Evolutionary conservation across 2,113 vertebrate species (phyloP), one percentile per base, ranked within the genome.

Genomic region (Zosterops hypoxanthus): DNA sequence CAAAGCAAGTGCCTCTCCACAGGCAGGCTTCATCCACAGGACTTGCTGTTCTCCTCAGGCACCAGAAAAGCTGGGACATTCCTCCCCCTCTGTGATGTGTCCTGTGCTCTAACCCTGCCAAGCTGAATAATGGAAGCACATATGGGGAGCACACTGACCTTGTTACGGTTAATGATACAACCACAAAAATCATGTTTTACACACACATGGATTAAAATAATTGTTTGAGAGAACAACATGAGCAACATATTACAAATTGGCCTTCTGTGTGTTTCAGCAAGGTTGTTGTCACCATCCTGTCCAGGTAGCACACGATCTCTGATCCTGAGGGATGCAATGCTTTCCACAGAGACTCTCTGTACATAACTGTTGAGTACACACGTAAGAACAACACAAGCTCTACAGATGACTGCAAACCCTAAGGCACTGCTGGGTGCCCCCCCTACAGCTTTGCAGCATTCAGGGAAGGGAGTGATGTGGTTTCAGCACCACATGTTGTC

Each of bases 61-160:
- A 77, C 13, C 52, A 29, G 33, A 11, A 81, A 70, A 69, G 28
- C n/a, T 31, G 42, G 21, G 69, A 71, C 14, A 10, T 14, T 79
- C 33, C 49, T 63, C 24, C 57, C 33, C 0, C 11, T 17, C 3
- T 7, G 44, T 2, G 0, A 44, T 0, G 1, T 5, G 33, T 50
- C 36, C 78, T 3, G 3, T 0, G 2, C 60, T 56, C 59, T 72
- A 52, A 76, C 17, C 57, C 79, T 29, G n/a, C 34, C 24, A 8
- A 56, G 50, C 2, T 9, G 1, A 23, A 34, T 34, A 72, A 80
- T 16, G 77, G 59, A 80, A 85, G 29, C 0, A 0, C 66, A 52
- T 24, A 50, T 2, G 29, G 50, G 44, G 59, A 91, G 61, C 81
- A 82, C 1, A 16, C 47, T 57, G 77, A 49, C 73, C 53, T 82